A percentile compares a stretch with the other conserved stretches of the same genome.
Evolutionary conservation across 2,113 vertebrate genomes (phyloP).

Genomic region (Bufo bufo): DNA sequence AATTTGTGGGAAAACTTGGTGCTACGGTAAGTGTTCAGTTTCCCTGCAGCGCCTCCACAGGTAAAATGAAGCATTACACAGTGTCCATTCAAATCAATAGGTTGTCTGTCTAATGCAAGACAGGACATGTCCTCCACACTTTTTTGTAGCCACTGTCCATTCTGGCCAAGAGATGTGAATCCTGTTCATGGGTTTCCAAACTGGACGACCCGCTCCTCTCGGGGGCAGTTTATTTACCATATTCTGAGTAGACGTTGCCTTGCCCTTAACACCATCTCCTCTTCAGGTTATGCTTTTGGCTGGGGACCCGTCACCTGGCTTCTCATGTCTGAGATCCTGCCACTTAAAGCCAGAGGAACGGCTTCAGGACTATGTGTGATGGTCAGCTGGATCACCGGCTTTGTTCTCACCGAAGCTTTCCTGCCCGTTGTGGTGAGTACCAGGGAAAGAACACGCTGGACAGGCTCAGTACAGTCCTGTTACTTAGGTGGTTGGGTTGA

Average conservation of each 20-base stretch:
- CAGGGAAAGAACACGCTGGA: not conserved
- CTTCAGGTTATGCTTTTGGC: conserved; percentile 91
- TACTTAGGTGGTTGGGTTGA: not conserved
- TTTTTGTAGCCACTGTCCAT: too few relatives aligned
- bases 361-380: conserved; percentile 89
- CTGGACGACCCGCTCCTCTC: too few relatives aligned
- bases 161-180: too few relatives aligned
- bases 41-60: too few relatives aligned
- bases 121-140: not conserved
- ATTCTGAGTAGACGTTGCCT: not conserved
- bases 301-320: conserved; percentile 98
- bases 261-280: not conserved
- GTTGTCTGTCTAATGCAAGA: too few relatives aligned
- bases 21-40: too few relatives aligned
- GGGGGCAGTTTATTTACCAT: not conserved
- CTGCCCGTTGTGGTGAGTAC: conserved; percentile 75
- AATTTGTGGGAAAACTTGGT: too few relatives aligned
- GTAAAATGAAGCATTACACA: too few relatives aligned
- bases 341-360: conserved; percentile 82
- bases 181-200: too few relatives aligned
- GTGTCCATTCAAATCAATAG: too few relatives aligned
- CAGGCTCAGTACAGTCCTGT: not conserved
- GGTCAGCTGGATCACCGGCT: conserved; percentile 91
- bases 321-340: conserved; percentile 94
- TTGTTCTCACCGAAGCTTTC: conserved; percentile 84